Percentiles rank a stretch among this genome's conserved stretches.
These are phyloP conservation scores for Eupeodes latifasciatus DNA, from an alignment of 2,888 invertebrate species.

Conservation along the genomic window DNA sequence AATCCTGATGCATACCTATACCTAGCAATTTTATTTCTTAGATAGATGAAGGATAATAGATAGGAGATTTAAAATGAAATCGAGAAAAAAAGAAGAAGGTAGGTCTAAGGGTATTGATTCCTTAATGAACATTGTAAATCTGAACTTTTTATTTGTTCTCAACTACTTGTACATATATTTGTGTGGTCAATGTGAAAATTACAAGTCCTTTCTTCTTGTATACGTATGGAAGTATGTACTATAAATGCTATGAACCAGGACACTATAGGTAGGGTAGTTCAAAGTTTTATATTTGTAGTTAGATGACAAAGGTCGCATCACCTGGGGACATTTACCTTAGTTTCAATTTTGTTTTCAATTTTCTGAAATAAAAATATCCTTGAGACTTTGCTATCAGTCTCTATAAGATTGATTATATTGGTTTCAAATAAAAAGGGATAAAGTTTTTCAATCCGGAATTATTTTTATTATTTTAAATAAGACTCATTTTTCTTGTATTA, in stretches of 20 bases:
- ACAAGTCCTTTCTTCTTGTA: not conserved
- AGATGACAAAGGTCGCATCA: slow-evolving; percentile 2
- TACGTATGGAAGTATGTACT: too few relatives aligned
- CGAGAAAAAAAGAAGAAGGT: not conserved
- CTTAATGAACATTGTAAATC: slow-evolving; percentile 14
- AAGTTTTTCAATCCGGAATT: not conserved
- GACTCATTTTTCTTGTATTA: too few relatives aligned
- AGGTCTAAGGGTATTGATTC: not conserved
- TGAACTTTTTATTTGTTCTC: slow-evolving; percentile 14
- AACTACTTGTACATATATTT: not conserved
- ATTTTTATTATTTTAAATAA: not conserved
- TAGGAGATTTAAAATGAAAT: not conserved
- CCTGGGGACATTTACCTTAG: slow-evolving; percentile 10
- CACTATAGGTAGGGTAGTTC: not conserved
- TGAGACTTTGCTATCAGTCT: not conserved
- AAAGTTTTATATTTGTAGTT: slow-evolving; percentile 16
- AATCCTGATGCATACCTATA: not conserved
- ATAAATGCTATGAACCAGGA: too few relatives aligned
- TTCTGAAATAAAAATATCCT: not conserved
- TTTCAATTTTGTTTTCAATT: slow-evolving; percentile 11
- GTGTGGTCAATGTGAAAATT: slow-evolving; percentile 18
- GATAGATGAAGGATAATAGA: not conserved
- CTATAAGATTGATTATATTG: not conserved
- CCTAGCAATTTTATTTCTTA: not conserved
- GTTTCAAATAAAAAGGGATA: not conserved